Base-by-base conservation (phyloP, 2,888 invertebrate species). In the Rotaria macrura region DNA sequence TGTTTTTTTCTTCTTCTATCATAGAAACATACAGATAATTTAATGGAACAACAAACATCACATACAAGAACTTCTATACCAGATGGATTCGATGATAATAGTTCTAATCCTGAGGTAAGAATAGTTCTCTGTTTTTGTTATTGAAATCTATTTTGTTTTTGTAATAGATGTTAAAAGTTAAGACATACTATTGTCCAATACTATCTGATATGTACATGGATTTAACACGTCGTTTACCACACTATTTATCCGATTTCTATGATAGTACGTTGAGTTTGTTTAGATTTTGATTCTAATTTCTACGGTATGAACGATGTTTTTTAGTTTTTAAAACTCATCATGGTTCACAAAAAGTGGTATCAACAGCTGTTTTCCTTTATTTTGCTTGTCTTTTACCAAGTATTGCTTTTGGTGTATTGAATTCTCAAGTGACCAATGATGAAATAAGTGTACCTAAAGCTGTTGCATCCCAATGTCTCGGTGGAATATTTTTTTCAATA, bases 351-450 rank as follows among this genome's bases (percentile, higher is more conserved):
- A 93, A 93, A 89, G 92, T 92, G 25, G 89, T 92, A 83, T 92
- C 93, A 23, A 92, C 93, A 4, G 92, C 92, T 9, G 89, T 92
- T 87, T 93, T 93, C 89, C 91, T 93, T 65, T 93, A 93, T 88
- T 93, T 93, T 89, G 92, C 93, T 85, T 92, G 93, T 89, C 90
- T 93, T 49, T 91, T 93, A 86, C 93, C 93, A 23, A 92, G 92
- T 87, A 92, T 93, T 87, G 93, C 93, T 49, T 92, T 93, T 88
- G 93, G 93, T 72, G 92, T 92, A 88, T 90, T 93, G 85, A 93
- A 93, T 88, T 92, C 79, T n/a, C 40, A 43, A 43, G 79, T 43
- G 1, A 79, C 79, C 6, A 40, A 79, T 79, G 43, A 54, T 84
- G 7, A 84, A 84, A 84, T 89, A 92, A 79, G 79, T 43, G 92